A percentile compares a stretch with the other conserved stretches of the same genome.
phyloP scores from a whole-genome alignment of 2,888 invertebrate genomes.

The Catocala nupta region DNA sequence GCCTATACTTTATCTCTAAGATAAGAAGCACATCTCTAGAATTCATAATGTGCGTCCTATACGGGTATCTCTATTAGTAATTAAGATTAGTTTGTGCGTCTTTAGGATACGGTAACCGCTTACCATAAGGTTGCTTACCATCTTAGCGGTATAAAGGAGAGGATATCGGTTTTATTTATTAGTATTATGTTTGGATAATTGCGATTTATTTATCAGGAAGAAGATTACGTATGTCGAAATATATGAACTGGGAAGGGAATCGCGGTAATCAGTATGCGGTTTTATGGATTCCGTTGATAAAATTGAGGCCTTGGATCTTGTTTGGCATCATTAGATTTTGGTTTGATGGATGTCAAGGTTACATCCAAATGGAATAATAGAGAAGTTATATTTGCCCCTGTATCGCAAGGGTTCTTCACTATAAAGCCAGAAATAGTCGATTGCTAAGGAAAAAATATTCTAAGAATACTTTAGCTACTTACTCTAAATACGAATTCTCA shows the following conservation, averaged over 20 bases:
- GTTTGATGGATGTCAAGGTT: not conserved
- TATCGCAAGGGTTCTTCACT: too few species aligned
- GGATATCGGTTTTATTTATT: slow-evolving; percentile 24
- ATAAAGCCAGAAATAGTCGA: too few species aligned
- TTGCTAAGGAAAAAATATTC: too few species aligned
- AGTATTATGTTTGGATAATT: slow-evolving; percentile 7
- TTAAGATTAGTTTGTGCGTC: slow-evolving; percentile 35
- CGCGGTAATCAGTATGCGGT: not conserved
- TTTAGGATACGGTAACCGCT: not conserved
- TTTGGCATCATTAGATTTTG: not conserved
- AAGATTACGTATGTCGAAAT: not conserved
- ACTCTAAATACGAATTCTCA: too few species aligned
- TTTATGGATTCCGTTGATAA: not conserved
- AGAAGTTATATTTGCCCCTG: too few species aligned
- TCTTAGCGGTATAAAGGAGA: not conserved
- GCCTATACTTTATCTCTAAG: slow-evolving; percentile 51
- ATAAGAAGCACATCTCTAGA: slow-evolving; percentile 60
- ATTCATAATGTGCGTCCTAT: slow-evolving; percentile 56
- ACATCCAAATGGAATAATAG: not conserved
- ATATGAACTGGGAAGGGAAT: not conserved
- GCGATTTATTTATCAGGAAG: slow-evolving; percentile 4
- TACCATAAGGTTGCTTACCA: too few species aligned
- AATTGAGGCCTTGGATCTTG: not conserved
- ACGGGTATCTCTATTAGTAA: slow-evolving; percentile 50
- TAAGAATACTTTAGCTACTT: too few species aligned